Conservation (phyloP, 2,113 vertebrate genomes). For the Lepidiolamprologus cunningtoni region DNA sequence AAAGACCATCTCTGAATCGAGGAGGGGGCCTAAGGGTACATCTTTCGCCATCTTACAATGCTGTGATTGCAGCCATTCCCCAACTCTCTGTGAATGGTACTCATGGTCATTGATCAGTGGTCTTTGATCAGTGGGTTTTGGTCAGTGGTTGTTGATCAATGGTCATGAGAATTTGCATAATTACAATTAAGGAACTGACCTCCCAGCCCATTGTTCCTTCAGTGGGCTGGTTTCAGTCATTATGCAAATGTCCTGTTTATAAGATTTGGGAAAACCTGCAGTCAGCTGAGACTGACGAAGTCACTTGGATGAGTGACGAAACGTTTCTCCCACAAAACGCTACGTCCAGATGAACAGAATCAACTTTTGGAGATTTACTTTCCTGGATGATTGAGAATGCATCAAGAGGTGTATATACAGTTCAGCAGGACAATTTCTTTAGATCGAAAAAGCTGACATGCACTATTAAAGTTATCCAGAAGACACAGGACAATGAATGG, state of each 20-base stretch:
- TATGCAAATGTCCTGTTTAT: too few relatives aligned
- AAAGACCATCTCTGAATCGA: not conserved
- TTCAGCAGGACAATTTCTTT: not conserved
- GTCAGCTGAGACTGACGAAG: not conserved
- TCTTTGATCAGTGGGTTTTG: not conserved
- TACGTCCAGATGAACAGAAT: not conserved
- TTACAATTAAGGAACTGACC: accelerated
- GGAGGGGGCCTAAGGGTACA: not conserved
- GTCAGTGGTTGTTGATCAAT: too few relatives aligned
- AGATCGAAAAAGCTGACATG: not conserved
- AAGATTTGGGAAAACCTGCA: not conserved
- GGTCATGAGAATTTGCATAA: not conserved
- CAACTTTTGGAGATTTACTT: not conserved
- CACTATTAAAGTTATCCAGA: not conserved
- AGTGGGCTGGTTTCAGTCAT: too few relatives aligned
- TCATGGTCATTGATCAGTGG: not conserved
- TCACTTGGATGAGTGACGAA: not conserved
- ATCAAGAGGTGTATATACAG: not conserved
- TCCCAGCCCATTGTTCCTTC: too few relatives aligned
- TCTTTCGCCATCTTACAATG: not conserved
- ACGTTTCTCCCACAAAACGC: not conserved
- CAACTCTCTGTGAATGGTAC: not conserved
- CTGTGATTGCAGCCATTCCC: not conserved
- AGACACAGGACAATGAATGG: not conserved
- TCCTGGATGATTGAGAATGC: not conserved